Conservation (phyloP, 92 coral and sea anemone species). For the Pocillopora grandis region DNA sequence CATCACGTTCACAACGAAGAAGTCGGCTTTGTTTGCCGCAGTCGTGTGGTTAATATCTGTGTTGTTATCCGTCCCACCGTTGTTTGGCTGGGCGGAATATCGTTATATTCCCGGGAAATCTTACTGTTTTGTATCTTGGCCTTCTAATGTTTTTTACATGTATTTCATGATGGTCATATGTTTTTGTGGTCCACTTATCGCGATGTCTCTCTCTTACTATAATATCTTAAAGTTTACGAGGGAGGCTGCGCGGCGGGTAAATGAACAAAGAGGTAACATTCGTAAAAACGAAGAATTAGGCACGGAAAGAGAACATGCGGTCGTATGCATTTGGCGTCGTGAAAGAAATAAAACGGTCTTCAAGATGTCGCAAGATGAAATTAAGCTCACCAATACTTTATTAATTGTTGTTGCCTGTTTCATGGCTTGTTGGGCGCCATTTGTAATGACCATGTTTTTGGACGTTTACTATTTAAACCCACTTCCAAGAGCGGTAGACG, state of each 20-base stretch:
- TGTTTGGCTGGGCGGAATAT: slow-evolving; percentile 85
- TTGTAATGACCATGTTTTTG: slow-evolving; percentile 83
- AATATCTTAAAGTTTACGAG: slow-evolving; percentile 72
- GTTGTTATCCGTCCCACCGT: slow-evolving; percentile 69
- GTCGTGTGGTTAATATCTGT: slow-evolving; percentile 70
- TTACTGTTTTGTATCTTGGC: slow-evolving; percentile 88
- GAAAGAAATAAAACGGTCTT: background rate
- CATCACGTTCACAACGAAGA: slow-evolving; percentile 45
- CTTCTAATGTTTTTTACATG: slow-evolving; percentile 70
- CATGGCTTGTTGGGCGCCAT: slow-evolving; percentile 83
- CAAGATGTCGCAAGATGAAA: slow-evolving; percentile 63
- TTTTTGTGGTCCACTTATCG: slow-evolving; percentile 73
- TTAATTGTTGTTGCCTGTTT: slow-evolving; percentile 83
- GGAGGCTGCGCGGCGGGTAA: background rate
- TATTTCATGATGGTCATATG: slow-evolving; percentile 78
- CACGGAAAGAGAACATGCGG: background rate
- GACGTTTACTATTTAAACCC: slow-evolving; percentile 60
- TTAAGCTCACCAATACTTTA: slow-evolving; percentile 80
- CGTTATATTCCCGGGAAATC: slow-evolving; percentile 77
- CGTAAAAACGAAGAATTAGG: background rate
- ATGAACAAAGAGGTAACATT: background rate
- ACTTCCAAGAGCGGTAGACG: slow-evolving; percentile 65
- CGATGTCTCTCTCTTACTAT: slow-evolving; percentile 70
- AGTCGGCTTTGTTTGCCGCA: slow-evolving; percentile 34
- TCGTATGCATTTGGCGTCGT: background rate